Percentiles rank a stretch among this genome's conserved stretches.
phyloP scores from a whole-genome alignment of 2,888 invertebrate genomes.

The Herminia tarsipennalis region DNA sequence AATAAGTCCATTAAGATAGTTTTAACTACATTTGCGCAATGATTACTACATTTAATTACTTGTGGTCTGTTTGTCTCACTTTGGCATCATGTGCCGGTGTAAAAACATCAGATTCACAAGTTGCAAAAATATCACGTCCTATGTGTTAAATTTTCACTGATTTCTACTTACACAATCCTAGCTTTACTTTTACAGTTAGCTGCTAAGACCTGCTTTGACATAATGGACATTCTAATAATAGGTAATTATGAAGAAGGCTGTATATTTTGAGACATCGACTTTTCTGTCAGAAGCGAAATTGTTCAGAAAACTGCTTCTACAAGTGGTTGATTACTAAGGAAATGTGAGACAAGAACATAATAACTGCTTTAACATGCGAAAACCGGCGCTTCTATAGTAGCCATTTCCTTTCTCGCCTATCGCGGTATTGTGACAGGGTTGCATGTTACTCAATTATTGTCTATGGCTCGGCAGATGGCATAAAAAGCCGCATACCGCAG shows the following conservation, averaged over 20 bases:
- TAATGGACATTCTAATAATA: slow-evolving; percentile 3
- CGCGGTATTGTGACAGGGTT: slow-evolving; percentile 39
- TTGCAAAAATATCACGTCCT: no score
- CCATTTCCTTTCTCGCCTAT: slow-evolving; percentile 54
- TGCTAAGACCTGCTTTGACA: slow-evolving; percentile 1
- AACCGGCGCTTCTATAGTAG: slow-evolving; percentile 37
- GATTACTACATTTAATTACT: no score
- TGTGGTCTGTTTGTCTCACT: no score
- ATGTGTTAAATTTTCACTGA: no score
- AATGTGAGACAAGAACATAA: slow-evolving; percentile 42
- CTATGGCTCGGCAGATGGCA: slow-evolving; percentile 58
- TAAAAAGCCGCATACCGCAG: slow-evolving; percentile 71
- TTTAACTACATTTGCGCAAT: no score
- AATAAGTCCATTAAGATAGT: no score
- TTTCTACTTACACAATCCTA: background rate
- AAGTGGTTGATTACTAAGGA: slow-evolving; percentile 32
- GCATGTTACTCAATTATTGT: slow-evolving; percentile 45
- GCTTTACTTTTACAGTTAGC: background rate
- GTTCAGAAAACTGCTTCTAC: slow-evolving; percentile 12
- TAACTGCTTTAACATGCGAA: slow-evolving; percentile 44
- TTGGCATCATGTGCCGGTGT: no score
- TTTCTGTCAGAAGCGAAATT: slow-evolving; percentile 21
- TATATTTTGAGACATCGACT: background rate
- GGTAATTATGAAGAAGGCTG: background rate
- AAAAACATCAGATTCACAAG: no score